phyloP scores from a whole-genome alignment of 2,113 vertebrate species.

The Bettongia penicillata region DNA sequence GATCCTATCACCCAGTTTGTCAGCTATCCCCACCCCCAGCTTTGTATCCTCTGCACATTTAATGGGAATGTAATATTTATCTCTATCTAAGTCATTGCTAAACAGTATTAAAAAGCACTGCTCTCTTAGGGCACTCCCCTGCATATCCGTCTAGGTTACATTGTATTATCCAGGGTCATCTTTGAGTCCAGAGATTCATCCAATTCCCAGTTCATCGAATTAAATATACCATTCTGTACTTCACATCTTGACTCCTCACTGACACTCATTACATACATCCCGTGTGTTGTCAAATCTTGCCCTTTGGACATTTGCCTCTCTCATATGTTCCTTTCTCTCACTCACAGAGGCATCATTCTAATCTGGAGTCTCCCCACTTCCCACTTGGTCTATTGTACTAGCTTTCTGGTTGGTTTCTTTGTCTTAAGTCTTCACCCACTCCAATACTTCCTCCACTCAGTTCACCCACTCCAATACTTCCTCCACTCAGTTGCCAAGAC shows the following conservation, averaged over 20 bases:
- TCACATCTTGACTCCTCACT: background rate
- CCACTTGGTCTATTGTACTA: background rate
- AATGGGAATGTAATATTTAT: background rate
- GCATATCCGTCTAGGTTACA: background rate
- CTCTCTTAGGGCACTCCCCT: background rate
- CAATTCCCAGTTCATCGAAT: background rate
- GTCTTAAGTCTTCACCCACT: background rate
- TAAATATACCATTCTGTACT: background rate
- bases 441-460: background rate
- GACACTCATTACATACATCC: background rate
- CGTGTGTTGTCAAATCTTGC: background rate
- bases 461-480: background rate
- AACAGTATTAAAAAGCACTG: background rate
- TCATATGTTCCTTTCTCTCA: background rate
- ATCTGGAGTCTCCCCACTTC: background rate
- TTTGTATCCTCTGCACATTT: background rate
- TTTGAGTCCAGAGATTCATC: background rate
- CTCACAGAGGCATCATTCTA: background rate
- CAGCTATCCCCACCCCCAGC: background rate
- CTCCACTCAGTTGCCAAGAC: background rate
- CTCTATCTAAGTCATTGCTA: background rate
- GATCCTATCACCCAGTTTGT: background rate
- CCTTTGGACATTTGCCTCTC: background rate
- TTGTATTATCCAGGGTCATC: background rate
- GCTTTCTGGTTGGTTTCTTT: background rate